Evolutionary conservation across 1,140 invertebrate genomes (phyloP), one percentile per base, ranked within the genome.

Genomic region (Achatina immaculata): DNA sequence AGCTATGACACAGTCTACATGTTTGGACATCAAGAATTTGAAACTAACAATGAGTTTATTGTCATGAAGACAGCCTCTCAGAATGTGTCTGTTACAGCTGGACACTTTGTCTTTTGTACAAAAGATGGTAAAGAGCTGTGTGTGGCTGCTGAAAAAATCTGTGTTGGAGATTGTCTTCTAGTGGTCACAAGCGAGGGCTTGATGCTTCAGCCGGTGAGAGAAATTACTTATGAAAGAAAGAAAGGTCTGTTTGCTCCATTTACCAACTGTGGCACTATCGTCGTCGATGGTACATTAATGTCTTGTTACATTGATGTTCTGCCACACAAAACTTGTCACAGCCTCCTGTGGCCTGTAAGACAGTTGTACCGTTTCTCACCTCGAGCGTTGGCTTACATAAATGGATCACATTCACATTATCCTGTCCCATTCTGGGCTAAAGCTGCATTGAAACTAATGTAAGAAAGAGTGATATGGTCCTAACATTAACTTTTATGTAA

Each of bases 1-100:
- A 28, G 45, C 24, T 72, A 28, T 72, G 78, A 80, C 31, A 72
- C 65, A 40, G 78, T 80, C 31, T 80, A 80, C 78, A 80, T 80
- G 78, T 80, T 80, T 80, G 78, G 78, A 14, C 78, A 80, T 43
- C 7, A 43, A 40, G 78, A 80, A 36, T 14, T 28, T n/a, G 36
- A 55, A 0, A 36, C 34, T 11, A n/a, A 9, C n/a, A 38, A 7
- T 24, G 43, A 72, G 3, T 80, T 71, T 72, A 34, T 80, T 19
- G 48, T n/a, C n/a, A 28, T 80, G 68, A 36, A 38, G 40, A 71
- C 68, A 43, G 45, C 16, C 45, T 51, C n/a, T 21, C 19, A 45
- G 2, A 34, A 19, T 31, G 66, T 72, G 0, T 80, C 16, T 66
- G 55, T 80, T 24, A 71, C 66, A 1, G 48, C 21, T 71, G 48